phyloP scores from a whole-genome alignment of 30 jellyfish, hydroid and myxozoan genomes.

The Turritopsis rubra region DNA sequence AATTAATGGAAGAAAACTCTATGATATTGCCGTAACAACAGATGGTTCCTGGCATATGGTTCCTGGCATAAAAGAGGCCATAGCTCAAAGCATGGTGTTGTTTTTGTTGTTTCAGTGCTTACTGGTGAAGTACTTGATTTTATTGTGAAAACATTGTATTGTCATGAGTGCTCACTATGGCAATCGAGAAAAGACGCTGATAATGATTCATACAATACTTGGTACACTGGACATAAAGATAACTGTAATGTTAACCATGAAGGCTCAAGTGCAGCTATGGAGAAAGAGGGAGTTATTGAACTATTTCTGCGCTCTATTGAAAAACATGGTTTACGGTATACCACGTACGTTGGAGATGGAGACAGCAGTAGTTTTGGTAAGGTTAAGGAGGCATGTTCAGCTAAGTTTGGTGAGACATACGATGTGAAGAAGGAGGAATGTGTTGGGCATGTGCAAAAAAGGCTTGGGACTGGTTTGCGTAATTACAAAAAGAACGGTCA shows the following conservation, averaged over 20 bases:
- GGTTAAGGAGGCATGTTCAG: conserved; percentile 21
- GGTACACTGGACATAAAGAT: conserved; percentile 25
- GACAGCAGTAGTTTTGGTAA: conserved; percentile 30
- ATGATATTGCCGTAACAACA: conserved; percentile 19
- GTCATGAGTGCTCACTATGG: conserved; percentile 33
- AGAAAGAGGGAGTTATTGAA: conserved; percentile 29
- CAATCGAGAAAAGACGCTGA: conserved; percentile 5
- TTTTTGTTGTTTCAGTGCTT: conserved; percentile 28
- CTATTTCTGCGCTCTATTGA: conserved; percentile 35
- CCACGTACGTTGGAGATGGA: conserved; percentile 40
- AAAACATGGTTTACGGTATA: conserved; percentile 25
- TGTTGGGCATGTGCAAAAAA: conserved; percentile 38
- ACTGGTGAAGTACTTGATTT: conserved; percentile 41
- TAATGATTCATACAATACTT: neutral
- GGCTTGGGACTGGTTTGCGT: conserved; percentile 38
- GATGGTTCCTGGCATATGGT: conserved; percentile 52
- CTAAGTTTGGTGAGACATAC: conserved; percentile 29
- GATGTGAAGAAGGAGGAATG: conserved; percentile 35
- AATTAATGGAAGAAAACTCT: neutral
- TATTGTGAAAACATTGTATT: conserved; percentile 17
- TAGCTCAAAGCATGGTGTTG: conserved; percentile 33
- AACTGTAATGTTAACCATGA: conserved; percentile 31
- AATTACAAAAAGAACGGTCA: conserved; percentile 25
- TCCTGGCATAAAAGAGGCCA: conserved; percentile 49
- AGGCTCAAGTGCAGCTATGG: conserved; percentile 36